phyloP scores from a whole-genome alignment of 2,797 vertebrate genomes.

The Pterois miles region DNA sequence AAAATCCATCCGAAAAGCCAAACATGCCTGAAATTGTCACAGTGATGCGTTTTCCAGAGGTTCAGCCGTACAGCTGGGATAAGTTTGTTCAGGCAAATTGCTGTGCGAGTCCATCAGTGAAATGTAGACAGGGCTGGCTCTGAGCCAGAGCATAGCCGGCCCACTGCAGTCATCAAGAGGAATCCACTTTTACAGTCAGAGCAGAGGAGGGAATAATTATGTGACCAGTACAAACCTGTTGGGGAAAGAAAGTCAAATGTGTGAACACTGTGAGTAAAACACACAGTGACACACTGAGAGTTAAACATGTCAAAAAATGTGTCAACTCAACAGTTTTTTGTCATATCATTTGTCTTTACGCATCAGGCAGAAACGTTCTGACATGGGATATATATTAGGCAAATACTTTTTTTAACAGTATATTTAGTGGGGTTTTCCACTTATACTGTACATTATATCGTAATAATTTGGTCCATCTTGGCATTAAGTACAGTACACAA shows the following conservation, averaged over 20 bases:
- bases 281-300: not conserved
- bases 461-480: too few relatives aligned
- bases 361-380: not conserved
- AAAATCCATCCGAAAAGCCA: conserved; percentile 51
- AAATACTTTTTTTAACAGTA: too few relatives aligned
- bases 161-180: conserved; percentile 61
- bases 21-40: conserved; percentile 71
- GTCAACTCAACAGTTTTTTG: not conserved
- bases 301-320: not conserved
- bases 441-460: too few relatives aligned
- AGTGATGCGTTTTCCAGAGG: conserved; percentile 73
- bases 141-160: conserved; percentile 55
- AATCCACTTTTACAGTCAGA: conserved; percentile 42
- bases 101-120: conserved; percentile 68
- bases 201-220: conserved; percentile 47
- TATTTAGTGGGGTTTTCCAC: too few relatives aligned
- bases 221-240: conserved; percentile 70
- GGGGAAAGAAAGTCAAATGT: conserved; percentile 41
- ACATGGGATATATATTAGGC: too few relatives aligned
- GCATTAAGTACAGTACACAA: too few relatives aligned
- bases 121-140: conserved; percentile 64
- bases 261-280: conserved; percentile 47
- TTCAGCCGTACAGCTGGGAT: conserved; percentile 66
- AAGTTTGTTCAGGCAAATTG: conserved; percentile 77
- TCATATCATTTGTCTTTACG: not conserved